Evolutionary conservation across 1,140 invertebrate species (phyloP), one percentile per base, ranked within the genome.

Genomic region (Notospermus geniculatus): DNA sequence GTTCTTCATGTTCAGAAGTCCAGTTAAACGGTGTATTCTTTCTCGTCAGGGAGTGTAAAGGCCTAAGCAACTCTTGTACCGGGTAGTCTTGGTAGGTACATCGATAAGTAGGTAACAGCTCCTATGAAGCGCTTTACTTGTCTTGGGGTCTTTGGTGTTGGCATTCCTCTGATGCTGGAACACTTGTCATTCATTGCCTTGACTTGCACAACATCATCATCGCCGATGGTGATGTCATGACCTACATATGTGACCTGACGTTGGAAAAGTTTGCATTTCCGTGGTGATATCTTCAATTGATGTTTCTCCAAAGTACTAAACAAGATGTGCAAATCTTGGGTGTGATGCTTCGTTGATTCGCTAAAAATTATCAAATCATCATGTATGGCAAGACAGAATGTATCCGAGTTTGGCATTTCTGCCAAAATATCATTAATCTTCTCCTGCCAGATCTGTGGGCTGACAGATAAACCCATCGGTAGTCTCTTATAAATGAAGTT

Each of bases 371-470:
- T 43, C 11, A 43, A 13, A 19, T 43, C 39, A 43, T 19, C 39
- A 43, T 43, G 39, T 43, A 43, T 43, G 19, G 39, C 39, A 43
- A 43, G 11, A 43, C 39, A 43, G 39, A 43, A 43, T 19, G 39
- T 13, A 19, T 43, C 19, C 11, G 11, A 13, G 19, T 43, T 43
- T 43, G 39, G 39, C 19, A 43, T 43, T 19, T 43, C 39, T 43
- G 39, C 11, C 11, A 43, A 43, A 43, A 43, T 43, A 13, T 43
- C 19, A 19, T 43, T 43, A 43, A 43, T 43, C 39, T 43, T 43
- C 19, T 43, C 11, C 19, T 43, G 39, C 39, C 39, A 43, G 11
- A 43, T 13, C 19, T 11, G 11, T 13, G 39, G 39, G 11, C 11
- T 13, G 19, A 43, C 11, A 43, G 11, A 13, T 13, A 43, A 19